Evolutionary conservation across 2,888 invertebrate genomes (phyloP).

Genomic region (Anoplius nigerrimus): DNA sequence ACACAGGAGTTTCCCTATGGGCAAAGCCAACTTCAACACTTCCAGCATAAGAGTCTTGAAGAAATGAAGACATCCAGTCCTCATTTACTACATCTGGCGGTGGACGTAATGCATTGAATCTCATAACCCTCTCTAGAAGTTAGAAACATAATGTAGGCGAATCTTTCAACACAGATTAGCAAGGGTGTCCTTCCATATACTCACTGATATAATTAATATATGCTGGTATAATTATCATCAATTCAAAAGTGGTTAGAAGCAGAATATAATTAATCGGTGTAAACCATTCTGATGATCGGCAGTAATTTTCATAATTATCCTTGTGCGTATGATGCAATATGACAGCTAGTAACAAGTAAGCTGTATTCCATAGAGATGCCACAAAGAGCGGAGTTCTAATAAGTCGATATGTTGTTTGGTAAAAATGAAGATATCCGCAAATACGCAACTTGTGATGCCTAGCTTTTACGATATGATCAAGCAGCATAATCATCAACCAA

Average conservation of each 20-base stretch:
- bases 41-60: constrained; percentile 76
- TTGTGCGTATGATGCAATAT: constrained; percentile 71
- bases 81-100: constrained; percentile 82
- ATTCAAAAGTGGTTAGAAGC: constrained; percentile 76
- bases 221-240: constrained; percentile 74
- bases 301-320: constrained; percentile 75
- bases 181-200: constrained; percentile 37
- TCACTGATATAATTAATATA: constrained; percentile 79
- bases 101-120: constrained; percentile 79
- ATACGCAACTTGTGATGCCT: constrained; percentile 80
- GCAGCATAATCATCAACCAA: constrained; percentile 66
- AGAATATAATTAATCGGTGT: constrained; percentile 74
- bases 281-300: constrained; percentile 72
- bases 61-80: constrained; percentile 77
- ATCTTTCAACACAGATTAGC: not conserved
- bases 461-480: constrained; percentile 77
- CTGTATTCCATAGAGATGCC: constrained; percentile 77
- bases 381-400: constrained; percentile 80
- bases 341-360: constrained; percentile 67
- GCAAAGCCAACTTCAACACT: constrained; percentile 76
- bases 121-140: constrained; percentile 78
- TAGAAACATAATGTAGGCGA: constrained; percentile 22
- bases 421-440: constrained; percentile 83
- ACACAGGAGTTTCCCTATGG: constrained; percentile 36
- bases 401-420: constrained; percentile 79